Conservation (phyloP, 30 jellyfish, hydroid and myxozoan species). For the Pelagia noctiluca region DNA sequence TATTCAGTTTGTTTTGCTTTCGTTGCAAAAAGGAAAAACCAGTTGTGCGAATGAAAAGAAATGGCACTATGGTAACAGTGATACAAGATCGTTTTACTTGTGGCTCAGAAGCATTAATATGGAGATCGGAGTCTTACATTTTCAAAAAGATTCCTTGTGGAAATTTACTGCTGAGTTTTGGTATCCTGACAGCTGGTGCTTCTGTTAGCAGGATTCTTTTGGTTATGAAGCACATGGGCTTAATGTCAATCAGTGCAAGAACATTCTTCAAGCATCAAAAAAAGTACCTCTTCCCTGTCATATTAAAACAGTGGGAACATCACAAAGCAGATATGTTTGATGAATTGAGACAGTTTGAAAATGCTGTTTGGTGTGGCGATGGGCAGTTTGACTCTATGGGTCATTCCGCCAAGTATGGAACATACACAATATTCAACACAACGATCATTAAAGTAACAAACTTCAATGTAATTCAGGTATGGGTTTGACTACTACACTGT, state of each 20-base stretch:
- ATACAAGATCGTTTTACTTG: background rate
- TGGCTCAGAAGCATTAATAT: background rate
- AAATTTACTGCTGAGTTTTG: slow-evolving; percentile 27
- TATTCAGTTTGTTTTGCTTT: slow-evolving; percentile 34
- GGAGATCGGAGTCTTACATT: slow-evolving; percentile 14
- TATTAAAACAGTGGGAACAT: background rate
- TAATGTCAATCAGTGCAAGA: background rate
- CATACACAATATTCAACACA: background rate
- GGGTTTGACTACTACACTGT: background rate
- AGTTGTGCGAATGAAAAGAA: slow-evolving; percentile 3
- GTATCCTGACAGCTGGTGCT: slow-evolving; percentile 22
- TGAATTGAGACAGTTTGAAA: background rate
- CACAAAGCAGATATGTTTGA: background rate
- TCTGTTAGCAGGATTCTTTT: slow-evolving; percentile 7
- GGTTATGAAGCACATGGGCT: slow-evolving; percentile 47
- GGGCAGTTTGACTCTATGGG: slow-evolving; percentile 34
- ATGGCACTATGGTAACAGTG: slow-evolving; percentile 22
- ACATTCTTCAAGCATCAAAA: background rate
- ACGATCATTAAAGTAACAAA: background rate
- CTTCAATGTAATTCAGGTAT: background rate
- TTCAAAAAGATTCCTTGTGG: slow-evolving; percentile 29
- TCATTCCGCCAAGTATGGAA: slow-evolving; percentile 11
- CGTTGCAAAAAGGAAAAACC: slow-evolving; percentile 19
- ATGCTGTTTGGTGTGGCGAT: slow-evolving; percentile 19
- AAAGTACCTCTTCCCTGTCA: background rate